Conservation (phyloP, 37 sponge, comb jelly and placozoan genomes). For the Chondrosia reniformis region DNA sequence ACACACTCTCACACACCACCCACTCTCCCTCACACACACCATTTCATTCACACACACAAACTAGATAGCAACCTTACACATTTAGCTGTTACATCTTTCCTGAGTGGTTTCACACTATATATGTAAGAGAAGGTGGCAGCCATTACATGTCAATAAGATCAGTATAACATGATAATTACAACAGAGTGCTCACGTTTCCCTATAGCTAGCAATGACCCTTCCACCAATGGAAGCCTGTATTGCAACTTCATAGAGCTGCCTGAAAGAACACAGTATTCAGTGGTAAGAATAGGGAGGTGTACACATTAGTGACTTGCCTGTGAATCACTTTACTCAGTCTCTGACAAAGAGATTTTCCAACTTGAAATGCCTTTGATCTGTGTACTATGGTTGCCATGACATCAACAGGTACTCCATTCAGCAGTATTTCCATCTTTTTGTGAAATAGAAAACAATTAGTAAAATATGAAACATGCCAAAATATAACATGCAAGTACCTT, state of each 20-base stretch:
- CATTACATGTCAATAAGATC: no score
- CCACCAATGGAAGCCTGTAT: slow-evolving; percentile 82
- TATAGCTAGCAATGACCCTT: slow-evolving; percentile 81
- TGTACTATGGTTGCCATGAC: slow-evolving; percentile 82
- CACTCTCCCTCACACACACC: no score
- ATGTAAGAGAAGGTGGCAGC: no score
- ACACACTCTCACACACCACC: no score
- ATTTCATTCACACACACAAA: no score
- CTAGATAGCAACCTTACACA: slow-evolving; percentile 85
- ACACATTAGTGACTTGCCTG: slow-evolving; percentile 52
- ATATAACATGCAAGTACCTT: slow-evolving; percentile 47
- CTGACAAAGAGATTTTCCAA: slow-evolving; percentile 60
- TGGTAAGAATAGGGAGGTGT: not conserved
- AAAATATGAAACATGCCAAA: not conserved
- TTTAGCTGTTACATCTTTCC: slow-evolving; percentile 90
- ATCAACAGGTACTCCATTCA: slow-evolving; percentile 84
- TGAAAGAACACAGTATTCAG: no score
- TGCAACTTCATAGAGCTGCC: slow-evolving; percentile 85
- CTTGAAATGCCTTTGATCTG: slow-evolving; percentile 48
- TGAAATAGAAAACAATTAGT: not conserved
- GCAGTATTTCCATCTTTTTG: slow-evolving; percentile 83
- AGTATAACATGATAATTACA: no score
- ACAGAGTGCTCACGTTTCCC: slow-evolving; percentile 92
- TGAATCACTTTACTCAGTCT: slow-evolving; percentile 63
- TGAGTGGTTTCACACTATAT: slow-evolving; percentile 63